Percentiles rank a stretch among this genome's conserved stretches.
phyloP scores from a whole-genome alignment of 64 coral and sea anemone genomes.

The Acropora tenuis region DNA sequence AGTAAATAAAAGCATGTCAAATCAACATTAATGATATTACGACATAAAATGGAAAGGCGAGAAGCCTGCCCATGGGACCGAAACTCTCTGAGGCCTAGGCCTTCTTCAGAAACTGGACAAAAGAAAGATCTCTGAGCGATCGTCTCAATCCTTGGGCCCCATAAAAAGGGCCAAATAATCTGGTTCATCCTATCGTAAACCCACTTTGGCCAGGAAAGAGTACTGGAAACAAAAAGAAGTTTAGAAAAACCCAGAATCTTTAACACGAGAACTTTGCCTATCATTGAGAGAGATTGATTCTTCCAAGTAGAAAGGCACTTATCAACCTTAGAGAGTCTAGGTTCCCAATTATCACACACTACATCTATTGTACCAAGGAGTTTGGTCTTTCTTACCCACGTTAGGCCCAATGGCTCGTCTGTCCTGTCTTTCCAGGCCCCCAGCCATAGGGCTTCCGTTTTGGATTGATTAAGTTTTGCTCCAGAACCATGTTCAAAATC shows the following conservation, averaged over 20 bases:
- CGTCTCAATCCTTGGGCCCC: not conserved
- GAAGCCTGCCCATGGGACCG: no score
- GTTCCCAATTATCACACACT: not conserved
- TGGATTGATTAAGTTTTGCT: not conserved
- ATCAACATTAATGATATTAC: not conserved
- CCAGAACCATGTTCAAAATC: conserved; percentile 2
- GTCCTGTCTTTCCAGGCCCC: not conserved
- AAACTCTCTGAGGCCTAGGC: no score
- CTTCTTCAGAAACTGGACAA: no score
- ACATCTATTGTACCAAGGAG: not conserved
- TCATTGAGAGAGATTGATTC: not conserved
- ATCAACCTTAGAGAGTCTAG: not conserved
- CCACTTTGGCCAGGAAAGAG: not conserved
- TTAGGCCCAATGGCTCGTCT: not conserved
- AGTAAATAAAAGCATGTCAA: not conserved
- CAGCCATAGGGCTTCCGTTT: conserved; percentile 30
- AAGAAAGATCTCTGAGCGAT: no score
- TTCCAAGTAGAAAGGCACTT: conserved; percentile 13
- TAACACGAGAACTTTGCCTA: not conserved
- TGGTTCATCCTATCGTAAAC: not conserved
- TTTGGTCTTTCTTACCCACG: conserved; percentile 5
- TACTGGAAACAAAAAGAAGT: not conserved
- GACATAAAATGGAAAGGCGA: no score
- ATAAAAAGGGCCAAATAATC: not conserved
- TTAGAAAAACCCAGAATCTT: not conserved